Conservation (phyloP, 2,797 vertebrate genomes). For the Girardinus metallicus region DNA sequence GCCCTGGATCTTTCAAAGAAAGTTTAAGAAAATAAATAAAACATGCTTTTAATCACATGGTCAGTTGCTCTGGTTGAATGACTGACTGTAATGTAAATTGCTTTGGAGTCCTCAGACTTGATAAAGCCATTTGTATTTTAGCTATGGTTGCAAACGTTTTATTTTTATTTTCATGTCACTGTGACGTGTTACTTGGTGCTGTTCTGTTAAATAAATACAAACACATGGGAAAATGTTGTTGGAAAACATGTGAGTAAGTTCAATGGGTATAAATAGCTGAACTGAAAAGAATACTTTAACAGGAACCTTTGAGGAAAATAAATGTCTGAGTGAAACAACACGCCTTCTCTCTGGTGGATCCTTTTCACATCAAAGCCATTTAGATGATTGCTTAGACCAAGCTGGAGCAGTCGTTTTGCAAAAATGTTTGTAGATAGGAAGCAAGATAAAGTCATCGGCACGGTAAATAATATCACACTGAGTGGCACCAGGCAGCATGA, state of each 20-base stretch:
- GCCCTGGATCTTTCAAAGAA: too few species aligned
- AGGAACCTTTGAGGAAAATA: conserved; percentile 30
- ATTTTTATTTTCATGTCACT: not conserved
- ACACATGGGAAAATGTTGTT: not conserved
- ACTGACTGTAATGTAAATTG: too few species aligned
- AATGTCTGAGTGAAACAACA: conserved; percentile 32
- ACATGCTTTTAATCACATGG: too few species aligned
- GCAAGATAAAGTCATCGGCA: not conserved
- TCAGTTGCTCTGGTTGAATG: too few species aligned
- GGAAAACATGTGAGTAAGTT: not conserved
- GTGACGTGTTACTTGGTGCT: not conserved
- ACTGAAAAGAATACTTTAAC: not conserved
- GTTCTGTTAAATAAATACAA: not conserved
- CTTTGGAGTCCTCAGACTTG: too few species aligned
- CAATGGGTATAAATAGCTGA: not conserved
- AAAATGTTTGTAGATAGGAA: conserved; percentile 5
- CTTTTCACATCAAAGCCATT: conserved; percentile 25
- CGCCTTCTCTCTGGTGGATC: conserved; percentile 28
- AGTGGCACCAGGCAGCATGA: not conserved
- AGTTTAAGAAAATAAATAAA: too few species aligned
- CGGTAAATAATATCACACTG: conserved; percentile 37
- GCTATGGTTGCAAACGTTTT: not conserved
- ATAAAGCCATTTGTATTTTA: not conserved
- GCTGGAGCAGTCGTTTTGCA: conserved; percentile 8
- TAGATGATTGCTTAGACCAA: conserved; percentile 16